Conservation (phyloP, 2,113 vertebrate species). For the Zingel zingel region DNA sequence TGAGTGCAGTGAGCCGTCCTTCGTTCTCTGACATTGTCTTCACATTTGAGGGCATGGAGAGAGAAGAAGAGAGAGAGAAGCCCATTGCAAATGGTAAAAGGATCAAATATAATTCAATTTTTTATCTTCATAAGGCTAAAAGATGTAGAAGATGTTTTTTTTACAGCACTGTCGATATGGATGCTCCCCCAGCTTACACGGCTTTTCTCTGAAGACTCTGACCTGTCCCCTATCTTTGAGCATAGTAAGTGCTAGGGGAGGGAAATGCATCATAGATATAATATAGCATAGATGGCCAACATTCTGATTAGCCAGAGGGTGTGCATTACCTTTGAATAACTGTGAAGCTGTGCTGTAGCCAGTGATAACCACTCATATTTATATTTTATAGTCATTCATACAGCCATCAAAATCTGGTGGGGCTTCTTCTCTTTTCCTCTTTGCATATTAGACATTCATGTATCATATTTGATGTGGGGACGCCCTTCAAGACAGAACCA, state of each 20-base stretch:
- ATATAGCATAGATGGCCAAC: not conserved
- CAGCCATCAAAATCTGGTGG: no score
- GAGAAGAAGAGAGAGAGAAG: constrained; percentile 53
- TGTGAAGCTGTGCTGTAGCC: no score
- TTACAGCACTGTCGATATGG: not conserved
- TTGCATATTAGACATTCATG: no score
- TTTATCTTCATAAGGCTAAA: not conserved
- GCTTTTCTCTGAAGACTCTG: not conserved
- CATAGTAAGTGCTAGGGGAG: not conserved
- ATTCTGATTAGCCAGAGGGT: not conserved
- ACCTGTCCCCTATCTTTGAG: not conserved
- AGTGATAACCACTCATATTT: no score
- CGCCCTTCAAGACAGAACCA: not conserved
- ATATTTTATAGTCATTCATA: no score
- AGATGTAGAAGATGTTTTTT: not conserved
- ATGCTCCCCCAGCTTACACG: not conserved
- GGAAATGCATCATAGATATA: not conserved
- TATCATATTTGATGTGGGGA: no score
- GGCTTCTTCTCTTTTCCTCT: no score
- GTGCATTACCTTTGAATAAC: no score
- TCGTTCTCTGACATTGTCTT: constrained; percentile 89
- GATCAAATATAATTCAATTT: not conserved
- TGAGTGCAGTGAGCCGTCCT: constrained; percentile 88
- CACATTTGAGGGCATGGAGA: constrained; percentile 83
- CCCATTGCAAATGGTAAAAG: constrained; percentile 68